phyloP scores from a whole-genome alignment of 2,113 vertebrate species.

The Athene noctua region DNA sequence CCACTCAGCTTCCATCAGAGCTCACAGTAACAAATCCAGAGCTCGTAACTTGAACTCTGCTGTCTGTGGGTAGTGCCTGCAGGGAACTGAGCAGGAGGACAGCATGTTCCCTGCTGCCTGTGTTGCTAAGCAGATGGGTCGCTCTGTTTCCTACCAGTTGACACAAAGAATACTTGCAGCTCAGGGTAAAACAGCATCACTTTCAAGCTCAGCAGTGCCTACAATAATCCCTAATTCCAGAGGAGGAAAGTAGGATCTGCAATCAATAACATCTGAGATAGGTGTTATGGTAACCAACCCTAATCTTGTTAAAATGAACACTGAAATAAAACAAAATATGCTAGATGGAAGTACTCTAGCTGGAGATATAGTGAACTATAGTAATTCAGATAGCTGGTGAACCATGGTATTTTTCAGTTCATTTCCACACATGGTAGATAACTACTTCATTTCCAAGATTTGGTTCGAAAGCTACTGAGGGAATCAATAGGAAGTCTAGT shows the following conservation, averaged over 20 bases:
- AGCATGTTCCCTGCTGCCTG: not conserved
- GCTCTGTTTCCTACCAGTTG: not conserved
- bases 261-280: not conserved
- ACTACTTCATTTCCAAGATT: slow-evolving; percentile 37
- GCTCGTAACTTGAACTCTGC: not conserved
- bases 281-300: not conserved
- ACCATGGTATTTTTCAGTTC: not conserved
- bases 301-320: slow-evolving; percentile 10
- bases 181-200: not conserved
- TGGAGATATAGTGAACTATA: not conserved
- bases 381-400: slow-evolving; percentile 9
- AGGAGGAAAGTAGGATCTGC: not conserved
- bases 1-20: not conserved
- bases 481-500: not conserved
- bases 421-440: not conserved
- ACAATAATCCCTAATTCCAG: not conserved
- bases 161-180: not conserved
- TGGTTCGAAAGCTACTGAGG: slow-evolving; percentile 8
- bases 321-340: not conserved
- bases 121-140: not conserved
- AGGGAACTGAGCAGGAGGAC: not conserved
- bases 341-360: not conserved
- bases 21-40: not conserved
- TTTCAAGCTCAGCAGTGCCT: not conserved
- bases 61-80: not conserved